Percentiles rank a stretch among this genome's conserved stretches.
These are phyloP conservation scores for Benitochromis conjunctus DNA, from an alignment of 2,113 vertebrate species.

Conservation along the genomic window DNA sequence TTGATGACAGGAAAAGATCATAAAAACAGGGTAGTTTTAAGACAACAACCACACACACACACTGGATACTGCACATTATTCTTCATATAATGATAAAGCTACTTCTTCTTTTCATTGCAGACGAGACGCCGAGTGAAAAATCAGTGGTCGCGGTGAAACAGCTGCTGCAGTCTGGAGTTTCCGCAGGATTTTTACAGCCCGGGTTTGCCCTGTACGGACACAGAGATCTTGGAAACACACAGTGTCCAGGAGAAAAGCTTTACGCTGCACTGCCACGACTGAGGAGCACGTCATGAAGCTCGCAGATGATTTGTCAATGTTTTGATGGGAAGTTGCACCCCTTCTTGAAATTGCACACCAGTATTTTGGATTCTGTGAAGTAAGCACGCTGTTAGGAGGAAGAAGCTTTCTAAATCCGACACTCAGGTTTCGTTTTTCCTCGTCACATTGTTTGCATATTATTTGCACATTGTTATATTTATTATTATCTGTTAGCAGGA, in stretches of 20 bases:
- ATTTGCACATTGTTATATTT: neutral
- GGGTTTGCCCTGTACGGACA: constrained; percentile 53
- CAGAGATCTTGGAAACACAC: constrained; percentile 55
- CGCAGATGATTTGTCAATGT: neutral
- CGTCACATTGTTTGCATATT: neutral
- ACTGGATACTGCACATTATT: neutral
- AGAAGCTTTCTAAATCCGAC: neutral
- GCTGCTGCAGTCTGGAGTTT: constrained; percentile 52
- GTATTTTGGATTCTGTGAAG: neutral
- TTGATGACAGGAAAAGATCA: neutral
- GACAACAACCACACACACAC: neutral
- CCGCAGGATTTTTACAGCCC: constrained; percentile 8
- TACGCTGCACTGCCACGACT: constrained; percentile 41
- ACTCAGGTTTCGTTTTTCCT: neutral
- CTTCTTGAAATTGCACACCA: neutral
- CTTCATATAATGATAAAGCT: neutral
- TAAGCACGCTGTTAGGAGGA: neutral
- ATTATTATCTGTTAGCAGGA: neutral
- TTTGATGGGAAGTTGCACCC: neutral
- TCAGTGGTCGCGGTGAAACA: constrained; percentile 35
- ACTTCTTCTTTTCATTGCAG: constrained; percentile 35
- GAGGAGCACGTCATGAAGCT: neutral
- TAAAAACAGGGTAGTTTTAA: neutral
- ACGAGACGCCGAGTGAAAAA: constrained; percentile 36
- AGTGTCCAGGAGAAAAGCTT: constrained; percentile 63